These are phyloP conservation scores for Euura lappo DNA, from an alignment of 1,140 invertebrate genomes.

Conservation along the genomic window DNA sequence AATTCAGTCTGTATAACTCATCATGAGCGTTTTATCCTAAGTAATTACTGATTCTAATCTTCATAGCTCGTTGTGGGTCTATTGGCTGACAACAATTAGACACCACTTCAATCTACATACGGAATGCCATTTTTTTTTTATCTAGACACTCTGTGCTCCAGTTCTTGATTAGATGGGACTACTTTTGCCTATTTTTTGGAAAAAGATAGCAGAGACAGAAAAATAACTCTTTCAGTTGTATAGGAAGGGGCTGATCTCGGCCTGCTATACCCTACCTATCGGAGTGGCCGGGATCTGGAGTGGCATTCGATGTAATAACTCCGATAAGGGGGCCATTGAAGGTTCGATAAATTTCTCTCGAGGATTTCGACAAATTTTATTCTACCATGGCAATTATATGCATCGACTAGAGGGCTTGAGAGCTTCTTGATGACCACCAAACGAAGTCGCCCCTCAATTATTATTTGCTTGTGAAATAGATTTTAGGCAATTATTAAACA, in stretches of 20 bases:
- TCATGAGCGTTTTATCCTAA: background rate
- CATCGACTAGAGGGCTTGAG: no score
- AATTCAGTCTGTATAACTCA: background rate
- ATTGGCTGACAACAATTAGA: background rate
- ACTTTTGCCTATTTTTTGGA: background rate
- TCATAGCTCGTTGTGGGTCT: background rate
- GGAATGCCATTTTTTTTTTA: no score
- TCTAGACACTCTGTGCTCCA: background rate
- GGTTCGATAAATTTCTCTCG: conserved; percentile 23
- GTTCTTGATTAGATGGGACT: background rate
- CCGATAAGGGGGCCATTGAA: conserved; percentile 33
- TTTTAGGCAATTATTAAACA: no score
- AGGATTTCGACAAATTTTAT: no score
- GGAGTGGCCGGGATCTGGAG: background rate
- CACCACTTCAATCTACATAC: no score
- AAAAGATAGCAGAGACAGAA: background rate
- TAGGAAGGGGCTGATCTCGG: background rate
- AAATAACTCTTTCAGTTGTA: background rate
- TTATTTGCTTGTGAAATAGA: no score
- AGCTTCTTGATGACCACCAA: no score
- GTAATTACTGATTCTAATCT: conserved; percentile 5
- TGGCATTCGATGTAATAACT: conserved; percentile 29
- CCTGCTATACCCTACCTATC: background rate
- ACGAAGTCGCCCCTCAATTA: no score
- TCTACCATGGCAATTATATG: no score